phyloP scores from a whole-genome alignment of 2,797 vertebrate species.

The Diceros bicornis region DNA sequence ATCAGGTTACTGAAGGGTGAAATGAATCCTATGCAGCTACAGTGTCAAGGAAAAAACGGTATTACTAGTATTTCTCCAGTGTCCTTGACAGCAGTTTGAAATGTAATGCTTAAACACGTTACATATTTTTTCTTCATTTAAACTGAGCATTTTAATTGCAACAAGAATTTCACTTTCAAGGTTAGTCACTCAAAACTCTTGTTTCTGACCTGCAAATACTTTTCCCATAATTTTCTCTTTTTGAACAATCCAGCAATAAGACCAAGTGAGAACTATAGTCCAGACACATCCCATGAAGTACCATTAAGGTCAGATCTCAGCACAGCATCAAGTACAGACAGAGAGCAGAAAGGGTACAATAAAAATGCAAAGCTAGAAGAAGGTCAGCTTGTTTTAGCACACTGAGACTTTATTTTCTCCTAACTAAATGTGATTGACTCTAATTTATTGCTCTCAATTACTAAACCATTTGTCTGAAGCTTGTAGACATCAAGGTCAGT shows the following conservation, averaged over 20 bases:
- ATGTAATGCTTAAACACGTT: not conserved
- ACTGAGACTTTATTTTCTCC: conserved; percentile 3
- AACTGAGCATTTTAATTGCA: conserved; percentile 41
- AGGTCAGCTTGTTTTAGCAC: conserved; percentile 49
- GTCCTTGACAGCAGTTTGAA: conserved; percentile 42
- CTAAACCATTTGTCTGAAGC: conserved; percentile 67
- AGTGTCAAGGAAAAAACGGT: not conserved
- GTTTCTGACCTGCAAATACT: conserved; percentile 56
- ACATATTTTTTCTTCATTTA: conserved; percentile 45
- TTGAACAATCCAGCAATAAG: not conserved
- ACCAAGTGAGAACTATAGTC: not conserved
- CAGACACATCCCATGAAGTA: conserved; percentile 7
- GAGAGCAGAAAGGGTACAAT: conserved; percentile 21
- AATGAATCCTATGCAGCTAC: conserved; percentile 47
- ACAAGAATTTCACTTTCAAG: conserved; percentile 46
- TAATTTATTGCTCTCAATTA: conserved; percentile 76
- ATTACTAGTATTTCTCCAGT: not conserved
- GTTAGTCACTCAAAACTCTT: conserved; percentile 18
- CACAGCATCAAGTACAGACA: not conserved
- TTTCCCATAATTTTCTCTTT: not conserved
- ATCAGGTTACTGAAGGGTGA: conserved; percentile 59
- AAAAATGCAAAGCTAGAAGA: conserved; percentile 73
- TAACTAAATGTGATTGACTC: conserved; percentile 65
- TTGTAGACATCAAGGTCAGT: conserved; percentile 69
- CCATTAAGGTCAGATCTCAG: not conserved